phyloP scores from a whole-genome alignment of 2,797 vertebrate genomes.

The Fistularia commersonii region DNA sequence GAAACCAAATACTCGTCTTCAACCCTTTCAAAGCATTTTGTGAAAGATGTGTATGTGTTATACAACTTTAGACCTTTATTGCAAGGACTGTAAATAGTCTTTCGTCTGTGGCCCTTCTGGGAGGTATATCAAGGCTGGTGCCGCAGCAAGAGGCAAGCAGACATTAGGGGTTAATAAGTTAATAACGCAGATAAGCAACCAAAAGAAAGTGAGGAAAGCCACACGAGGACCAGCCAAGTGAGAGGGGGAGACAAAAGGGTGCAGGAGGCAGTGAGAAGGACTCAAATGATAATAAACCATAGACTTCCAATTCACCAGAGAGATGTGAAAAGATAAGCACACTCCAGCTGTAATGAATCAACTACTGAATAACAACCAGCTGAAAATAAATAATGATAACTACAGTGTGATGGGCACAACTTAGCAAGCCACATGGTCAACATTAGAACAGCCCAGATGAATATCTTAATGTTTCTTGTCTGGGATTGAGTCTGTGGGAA shows the following conservation, averaged over 20 bases:
- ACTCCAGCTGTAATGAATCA: constrained; percentile 38
- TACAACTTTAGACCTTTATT: constrained; percentile 48
- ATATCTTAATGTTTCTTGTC: constrained; percentile 58
- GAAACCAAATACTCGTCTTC: too few relatives aligned
- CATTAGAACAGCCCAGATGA: constrained; percentile 70
- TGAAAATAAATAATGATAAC: constrained; percentile 28
- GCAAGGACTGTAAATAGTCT: constrained; percentile 6
- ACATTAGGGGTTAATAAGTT: constrained; percentile 39
- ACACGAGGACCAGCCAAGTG: constrained; percentile 18
- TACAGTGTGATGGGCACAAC: constrained; percentile 54
- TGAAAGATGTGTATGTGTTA: constrained; percentile 5
- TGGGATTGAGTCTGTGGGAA: constrained; percentile 32
- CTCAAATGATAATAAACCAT: constrained; percentile 40
- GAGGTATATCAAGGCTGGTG: constrained; percentile 6
- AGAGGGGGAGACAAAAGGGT: constrained; percentile 16
- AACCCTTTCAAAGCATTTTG: too few relatives aligned
- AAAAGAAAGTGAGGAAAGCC: constrained; percentile 26
- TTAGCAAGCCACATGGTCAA: constrained; percentile 66
- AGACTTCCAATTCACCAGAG: constrained; percentile 16
- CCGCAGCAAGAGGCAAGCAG: constrained; percentile 11
- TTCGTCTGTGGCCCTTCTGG: constrained; percentile 2
- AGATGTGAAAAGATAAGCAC: constrained; percentile 29
- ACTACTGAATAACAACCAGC: constrained; percentile 47
- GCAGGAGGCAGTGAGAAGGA: constrained; percentile 11
- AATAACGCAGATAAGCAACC: constrained; percentile 35